phyloP scores from a whole-genome alignment of 2,113 vertebrate species.

The Prunella himalayana region DNA sequence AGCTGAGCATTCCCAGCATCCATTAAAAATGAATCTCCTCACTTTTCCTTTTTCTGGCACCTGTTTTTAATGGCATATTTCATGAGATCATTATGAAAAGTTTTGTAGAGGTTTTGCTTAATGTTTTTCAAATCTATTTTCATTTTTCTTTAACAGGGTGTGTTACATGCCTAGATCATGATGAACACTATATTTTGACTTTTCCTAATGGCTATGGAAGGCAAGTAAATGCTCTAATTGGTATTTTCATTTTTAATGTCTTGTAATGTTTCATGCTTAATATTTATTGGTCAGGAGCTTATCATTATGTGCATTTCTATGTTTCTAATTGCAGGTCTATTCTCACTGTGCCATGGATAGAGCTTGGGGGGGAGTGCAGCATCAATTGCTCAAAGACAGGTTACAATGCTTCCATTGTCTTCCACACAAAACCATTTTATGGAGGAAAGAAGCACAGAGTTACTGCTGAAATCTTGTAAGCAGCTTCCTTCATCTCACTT shows the following conservation, averaged over 20 bases:
- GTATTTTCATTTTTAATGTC: not conserved
- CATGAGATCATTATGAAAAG: not conserved
- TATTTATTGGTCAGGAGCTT: not conserved
- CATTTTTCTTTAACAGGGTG: conserved; percentile 77
- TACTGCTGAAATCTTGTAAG: conserved; percentile 98
- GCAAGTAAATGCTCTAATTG: conserved; percentile 65
- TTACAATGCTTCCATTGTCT: conserved; percentile 91
- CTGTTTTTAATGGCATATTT: not conserved
- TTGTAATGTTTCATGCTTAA: not conserved
- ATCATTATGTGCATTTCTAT: not conserved
- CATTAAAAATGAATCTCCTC: not conserved
- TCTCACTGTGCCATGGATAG: conserved; percentile 98
- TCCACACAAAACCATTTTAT: conserved; percentile 99
- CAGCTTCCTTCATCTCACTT: not conserved
- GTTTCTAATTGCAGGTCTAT: conserved; percentile 83
- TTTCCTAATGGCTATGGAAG: conserved; percentile 98
- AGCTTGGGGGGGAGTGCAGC: conserved; percentile 95
- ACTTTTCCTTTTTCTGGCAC: not conserved
- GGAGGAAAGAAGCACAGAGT: conserved; percentile 98
- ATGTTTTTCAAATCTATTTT: not conserved
- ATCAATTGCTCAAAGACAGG: conserved; percentile 96
- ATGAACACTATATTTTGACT: conserved; percentile 97
- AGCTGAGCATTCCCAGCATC: not conserved
- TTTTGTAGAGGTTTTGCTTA: not conserved
- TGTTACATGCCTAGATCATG: conserved; percentile 94